These are phyloP conservation scores for Trichopria drosophilae DNA, from an alignment of 2,888 invertebrate genomes.

Conservation along the genomic window DNA sequence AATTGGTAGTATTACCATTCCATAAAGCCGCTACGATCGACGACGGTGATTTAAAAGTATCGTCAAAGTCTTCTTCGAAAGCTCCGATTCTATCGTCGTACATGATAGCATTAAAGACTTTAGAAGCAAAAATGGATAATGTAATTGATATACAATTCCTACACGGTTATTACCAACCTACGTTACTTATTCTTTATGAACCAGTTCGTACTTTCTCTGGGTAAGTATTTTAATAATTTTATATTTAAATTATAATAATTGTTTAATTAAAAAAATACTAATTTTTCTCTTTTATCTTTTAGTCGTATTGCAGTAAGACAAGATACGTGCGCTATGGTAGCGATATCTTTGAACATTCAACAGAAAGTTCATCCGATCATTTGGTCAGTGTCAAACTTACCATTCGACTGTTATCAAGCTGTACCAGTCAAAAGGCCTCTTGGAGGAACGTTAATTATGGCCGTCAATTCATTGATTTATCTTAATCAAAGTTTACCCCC, in stretches of 20 bases:
- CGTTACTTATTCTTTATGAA: slow-evolving; percentile 91
- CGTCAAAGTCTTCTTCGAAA: slow-evolving; percentile 60
- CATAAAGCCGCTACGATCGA: slow-evolving; percentile 82
- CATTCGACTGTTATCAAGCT: slow-evolving; percentile 88
- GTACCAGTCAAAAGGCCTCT: slow-evolving; percentile 90
- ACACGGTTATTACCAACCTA: slow-evolving; percentile 98
- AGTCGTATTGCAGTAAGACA: slow-evolving; percentile 87
- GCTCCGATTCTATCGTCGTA: slow-evolving; percentile 87
- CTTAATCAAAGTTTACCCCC: slow-evolving; percentile 96
- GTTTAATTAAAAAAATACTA: too few relatives aligned
- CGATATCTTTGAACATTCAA: slow-evolving; percentile 93
- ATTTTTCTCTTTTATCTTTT: too few relatives aligned
- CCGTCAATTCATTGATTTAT: slow-evolving; percentile 92
- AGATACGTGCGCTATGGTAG: slow-evolving; percentile 96
- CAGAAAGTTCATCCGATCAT: slow-evolving; percentile 96
- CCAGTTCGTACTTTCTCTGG: slow-evolving; percentile 96
- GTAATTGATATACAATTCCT: slow-evolving; percentile 96
- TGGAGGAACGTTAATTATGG: slow-evolving; percentile 91
- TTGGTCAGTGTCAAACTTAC: slow-evolving; percentile 92
- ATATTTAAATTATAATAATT: too few relatives aligned
- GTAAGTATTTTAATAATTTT: too few relatives aligned
- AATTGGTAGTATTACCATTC: slow-evolving; percentile 92
- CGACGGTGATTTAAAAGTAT: slow-evolving; percentile 78
- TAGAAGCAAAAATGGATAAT: slow-evolving; percentile 96
- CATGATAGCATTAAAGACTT: slow-evolving; percentile 79